phyloP scores from a whole-genome alignment of 37 sponge, comb jelly and placozoan genomes.

The Aphrocallistes beatrix region DNA sequence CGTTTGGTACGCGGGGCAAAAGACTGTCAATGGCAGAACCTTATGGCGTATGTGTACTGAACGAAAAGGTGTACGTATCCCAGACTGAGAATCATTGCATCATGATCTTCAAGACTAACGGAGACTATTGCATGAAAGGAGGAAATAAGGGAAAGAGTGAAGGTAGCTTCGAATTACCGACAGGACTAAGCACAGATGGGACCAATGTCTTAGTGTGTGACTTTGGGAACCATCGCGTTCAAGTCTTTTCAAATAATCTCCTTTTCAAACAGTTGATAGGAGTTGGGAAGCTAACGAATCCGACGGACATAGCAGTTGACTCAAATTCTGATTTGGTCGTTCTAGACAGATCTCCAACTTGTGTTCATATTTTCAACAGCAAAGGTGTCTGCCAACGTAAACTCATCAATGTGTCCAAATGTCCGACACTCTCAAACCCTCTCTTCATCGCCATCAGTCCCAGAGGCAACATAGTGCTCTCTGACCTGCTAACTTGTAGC shows the following conservation, averaged over 20 bases:
- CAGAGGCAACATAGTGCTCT: neutral
- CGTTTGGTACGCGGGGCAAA: neutral
- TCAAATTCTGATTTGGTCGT: neutral
- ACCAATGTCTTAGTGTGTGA: neutral
- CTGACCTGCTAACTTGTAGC: neutral
- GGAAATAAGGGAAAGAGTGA: neutral
- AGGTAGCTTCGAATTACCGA: neutral
- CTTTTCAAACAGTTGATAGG: neutral
- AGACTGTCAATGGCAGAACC: neutral
- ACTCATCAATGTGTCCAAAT: neutral
- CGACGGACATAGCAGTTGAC: neutral
- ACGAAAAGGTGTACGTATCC: neutral
- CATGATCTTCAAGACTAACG: neutral
- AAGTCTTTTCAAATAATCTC: neutral
- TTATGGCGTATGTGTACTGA: neutral
- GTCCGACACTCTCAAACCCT: neutral
- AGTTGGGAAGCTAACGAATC: neutral
- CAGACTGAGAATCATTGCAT: neutral
- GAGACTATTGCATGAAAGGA: neutral
- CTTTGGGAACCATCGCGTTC: neutral
- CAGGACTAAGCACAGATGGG: neutral
- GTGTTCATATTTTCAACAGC: neutral
- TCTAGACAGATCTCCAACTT: neutral
- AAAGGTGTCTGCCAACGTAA: neutral
- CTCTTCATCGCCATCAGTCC: neutral